Percentiles rank a stretch among this genome's conserved stretches.
These are phyloP conservation scores for Protobothrops flavoviridis DNA, from an alignment of 2,113 vertebrate species.

Conservation along the genomic window DNA sequence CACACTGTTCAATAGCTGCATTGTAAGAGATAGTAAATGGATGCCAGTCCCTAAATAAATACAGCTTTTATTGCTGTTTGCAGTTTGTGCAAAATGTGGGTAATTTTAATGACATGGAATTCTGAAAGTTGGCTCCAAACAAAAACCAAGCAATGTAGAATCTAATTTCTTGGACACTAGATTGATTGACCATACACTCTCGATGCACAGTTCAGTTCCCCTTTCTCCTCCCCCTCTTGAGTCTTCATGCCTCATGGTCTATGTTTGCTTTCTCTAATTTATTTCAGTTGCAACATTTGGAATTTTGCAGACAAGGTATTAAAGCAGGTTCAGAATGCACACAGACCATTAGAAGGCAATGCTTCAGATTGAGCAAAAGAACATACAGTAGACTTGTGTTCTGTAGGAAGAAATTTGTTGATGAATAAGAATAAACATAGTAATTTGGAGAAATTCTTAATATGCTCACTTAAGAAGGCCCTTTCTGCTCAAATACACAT, in stretches of 20 bases:
- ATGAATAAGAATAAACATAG: background rate
- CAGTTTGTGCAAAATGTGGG: background rate
- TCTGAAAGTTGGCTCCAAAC: background rate
- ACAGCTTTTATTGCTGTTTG: background rate
- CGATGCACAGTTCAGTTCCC: background rate
- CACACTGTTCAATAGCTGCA: background rate
- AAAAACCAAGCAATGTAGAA: too few species aligned
- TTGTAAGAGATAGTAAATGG: background rate
- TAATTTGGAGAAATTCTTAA: background rate
- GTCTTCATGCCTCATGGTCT: background rate
- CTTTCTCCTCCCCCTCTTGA: background rate
- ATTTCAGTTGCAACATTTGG: background rate
- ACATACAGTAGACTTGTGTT: background rate
- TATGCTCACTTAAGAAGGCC: background rate
- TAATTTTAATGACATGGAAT: background rate
- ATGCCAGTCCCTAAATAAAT: background rate
- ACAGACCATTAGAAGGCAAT: background rate
- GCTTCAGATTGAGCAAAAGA: background rate
- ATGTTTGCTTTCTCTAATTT: background rate
- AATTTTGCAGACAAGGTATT: background rate
- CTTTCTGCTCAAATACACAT: background rate
- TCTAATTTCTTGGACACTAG: background rate
- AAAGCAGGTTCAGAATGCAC: background rate
- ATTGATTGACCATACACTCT: background rate
- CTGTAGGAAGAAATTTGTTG: background rate